Evolutionary conservation across 2,113 vertebrate genomes (phyloP), one percentile per base, ranked within the genome.

Genomic region (Cebus imitator): DNA sequence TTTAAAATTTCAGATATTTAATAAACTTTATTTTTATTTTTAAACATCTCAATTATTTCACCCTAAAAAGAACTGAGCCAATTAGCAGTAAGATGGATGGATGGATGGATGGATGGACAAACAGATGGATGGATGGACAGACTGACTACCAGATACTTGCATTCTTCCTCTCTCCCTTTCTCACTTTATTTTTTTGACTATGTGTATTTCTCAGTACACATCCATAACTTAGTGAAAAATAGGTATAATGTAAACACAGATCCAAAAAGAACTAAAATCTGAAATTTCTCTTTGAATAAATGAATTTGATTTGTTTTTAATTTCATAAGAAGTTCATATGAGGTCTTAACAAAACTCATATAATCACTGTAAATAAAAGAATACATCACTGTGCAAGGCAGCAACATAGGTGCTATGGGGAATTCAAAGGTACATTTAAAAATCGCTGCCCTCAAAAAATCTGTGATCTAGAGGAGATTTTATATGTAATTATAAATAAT

Each of bases 381-480:
- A 81, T 21, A 93, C 32, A 32, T 50, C 57, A 64, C 37, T 87
- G 40, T 80, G 32, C 16, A 96, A 87, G 43, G 10, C 21, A 76
- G 50, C 35, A 95, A 70, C 64, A 50, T 78, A 78, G 55, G 70
- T 93, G 79, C 37, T 94, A 2, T 72, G 40, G 73, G 75, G 52
- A 96, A 92, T 96, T 90, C 27, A 91, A 95, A 86, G 6, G 27
- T 87, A 25, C 92, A 84, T 8, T 68, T 64, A 68, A 95, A 93
- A 96, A 70, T 57, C 61, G 21, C 13, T 84, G 12, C 5, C 16
- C 30, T 82, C 25, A 92, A 94, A 94, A 64, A 86, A 57, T 25
- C 45, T 66, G 37, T 84, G 43, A 52, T 64, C 57, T 87, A 89
- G 30, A 78, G 37, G 9, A 86, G 61, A 48, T 72, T 72, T 57